These are phyloP conservation scores for Petrolisthes manimaculis DNA, from an alignment of 2,888 invertebrate species.

Conservation along the genomic window DNA sequence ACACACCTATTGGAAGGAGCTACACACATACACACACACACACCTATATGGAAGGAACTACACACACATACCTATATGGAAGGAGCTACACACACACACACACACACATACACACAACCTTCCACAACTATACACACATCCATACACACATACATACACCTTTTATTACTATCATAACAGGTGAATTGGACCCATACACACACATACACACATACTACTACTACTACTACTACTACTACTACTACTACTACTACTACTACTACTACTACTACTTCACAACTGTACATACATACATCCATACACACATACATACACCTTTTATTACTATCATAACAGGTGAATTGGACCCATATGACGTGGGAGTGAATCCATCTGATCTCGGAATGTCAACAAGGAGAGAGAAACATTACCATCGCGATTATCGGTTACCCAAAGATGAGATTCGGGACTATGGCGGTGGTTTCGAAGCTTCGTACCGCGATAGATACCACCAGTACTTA, in stretches of 20 bases:
- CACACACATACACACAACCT: background rate
- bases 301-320: background rate
- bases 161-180: no score
- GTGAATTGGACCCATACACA: no score
- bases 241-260: slow-evolving; percentile 34
- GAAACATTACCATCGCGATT: slow-evolving; percentile 72
- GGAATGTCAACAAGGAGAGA: slow-evolving; percentile 69
- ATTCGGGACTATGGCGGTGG: slow-evolving; percentile 65
- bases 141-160: background rate
- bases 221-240: slow-evolving; percentile 35
- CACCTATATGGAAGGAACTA: no score
- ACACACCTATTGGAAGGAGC: no score
- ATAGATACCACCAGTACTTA: slow-evolving; percentile 63
- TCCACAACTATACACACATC: background rate
- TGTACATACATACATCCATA: background rate
- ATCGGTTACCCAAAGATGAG: slow-evolving; percentile 71
- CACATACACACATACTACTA: background rate
- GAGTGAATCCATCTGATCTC: background rate
- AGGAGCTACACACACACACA: no score
- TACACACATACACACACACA: no score
- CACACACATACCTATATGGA: no score
- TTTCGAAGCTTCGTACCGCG: slow-evolving; percentile 67
- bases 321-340: background rate
- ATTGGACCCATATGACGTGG: no score
- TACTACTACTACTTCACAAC: slow-evolving; percentile 19